Percentiles rank a stretch among this genome's conserved stretches.
These are phyloP conservation scores for Amphiura filiformis DNA, from an alignment of 35 echinoderm and acorn worm species.

Conservation along the genomic window DNA sequence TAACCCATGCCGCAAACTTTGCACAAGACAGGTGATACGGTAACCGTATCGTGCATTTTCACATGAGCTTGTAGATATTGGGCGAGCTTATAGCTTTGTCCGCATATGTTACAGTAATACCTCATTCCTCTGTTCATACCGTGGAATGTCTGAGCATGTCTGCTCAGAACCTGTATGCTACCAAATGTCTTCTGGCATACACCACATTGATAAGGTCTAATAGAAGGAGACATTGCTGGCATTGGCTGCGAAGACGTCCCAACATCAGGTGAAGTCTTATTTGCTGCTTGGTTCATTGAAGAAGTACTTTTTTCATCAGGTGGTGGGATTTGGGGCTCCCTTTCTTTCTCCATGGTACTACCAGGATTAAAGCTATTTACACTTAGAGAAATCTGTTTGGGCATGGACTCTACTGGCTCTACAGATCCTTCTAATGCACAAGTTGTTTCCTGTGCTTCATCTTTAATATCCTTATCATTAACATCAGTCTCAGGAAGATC, in stretches of 20 bases:
- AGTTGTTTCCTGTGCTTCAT: too few relatives aligned
- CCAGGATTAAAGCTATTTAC: too few relatives aligned
- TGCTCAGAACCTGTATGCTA: slow-evolving; percentile 24
- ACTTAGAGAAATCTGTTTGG: too few relatives aligned
- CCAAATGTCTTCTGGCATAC: slow-evolving; percentile 34
- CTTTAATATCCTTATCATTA: too few relatives aligned
- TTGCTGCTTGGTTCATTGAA: too few relatives aligned
- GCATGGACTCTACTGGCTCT: too few relatives aligned
- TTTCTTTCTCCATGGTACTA: too few relatives aligned
- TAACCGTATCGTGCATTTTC: slow-evolving; percentile 16
- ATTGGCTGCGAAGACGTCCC: not conserved
- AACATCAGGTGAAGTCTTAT: too few relatives aligned
- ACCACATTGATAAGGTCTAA: slow-evolving; percentile 31
- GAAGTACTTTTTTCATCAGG: too few relatives aligned
- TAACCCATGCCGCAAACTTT: slow-evolving; percentile 12
- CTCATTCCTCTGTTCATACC: slow-evolving; percentile 15
- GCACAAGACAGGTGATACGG: not conserved
- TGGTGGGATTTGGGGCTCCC: too few relatives aligned
- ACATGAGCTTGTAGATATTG: slow-evolving; percentile 25
- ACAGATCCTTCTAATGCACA: too few relatives aligned
- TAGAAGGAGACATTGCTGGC: not conserved
- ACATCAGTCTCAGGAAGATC: too few relatives aligned
- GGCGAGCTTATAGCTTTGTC: slow-evolving; percentile 25
- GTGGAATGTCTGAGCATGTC: slow-evolving; percentile 26
- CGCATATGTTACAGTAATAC: slow-evolving; percentile 20